Evolutionary conservation across 2,888 invertebrate species (phyloP).

Genomic region (Oligia fasciuncula): DNA sequence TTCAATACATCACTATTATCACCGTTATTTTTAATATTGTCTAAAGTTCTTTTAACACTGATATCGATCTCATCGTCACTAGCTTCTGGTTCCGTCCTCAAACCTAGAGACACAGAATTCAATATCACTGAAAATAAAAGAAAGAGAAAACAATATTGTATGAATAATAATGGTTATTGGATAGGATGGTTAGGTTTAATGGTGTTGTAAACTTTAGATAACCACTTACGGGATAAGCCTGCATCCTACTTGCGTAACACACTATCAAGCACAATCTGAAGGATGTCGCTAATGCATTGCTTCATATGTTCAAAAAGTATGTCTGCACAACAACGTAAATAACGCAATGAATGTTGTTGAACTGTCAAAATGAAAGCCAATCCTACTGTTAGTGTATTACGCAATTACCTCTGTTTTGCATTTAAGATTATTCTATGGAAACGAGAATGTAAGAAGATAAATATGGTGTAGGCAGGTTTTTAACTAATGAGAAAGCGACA

Average conservation of each 20-base stretch:
- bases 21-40: constrained; percentile 87
- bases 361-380: background rate
- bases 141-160: constrained; percentile 77
- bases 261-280: background rate
- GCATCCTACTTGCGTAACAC: background rate
- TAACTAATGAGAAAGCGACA: background rate
- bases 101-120: constrained; percentile 89
- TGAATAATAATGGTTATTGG: constrained; percentile 75
- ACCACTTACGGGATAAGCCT: background rate
- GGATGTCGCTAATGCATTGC: background rate
- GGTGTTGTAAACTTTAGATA: constrained; percentile 60
- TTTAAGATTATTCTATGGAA: background rate
- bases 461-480: background rate
- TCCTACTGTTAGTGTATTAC: background rate
- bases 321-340: background rate
- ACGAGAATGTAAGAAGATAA: background rate
- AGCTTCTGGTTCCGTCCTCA: constrained; percentile 88
- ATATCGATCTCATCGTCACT: constrained; percentile 88
- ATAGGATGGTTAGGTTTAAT: constrained; percentile 53
- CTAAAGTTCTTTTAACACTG: constrained; percentile 88
- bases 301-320: background rate
- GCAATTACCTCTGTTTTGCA: background rate
- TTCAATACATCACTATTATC: constrained; percentile 87
- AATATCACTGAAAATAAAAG: constrained; percentile 89
- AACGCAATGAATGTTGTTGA: background rate